phyloP scores from a whole-genome alignment of 2,797 vertebrate species.

The Gymnothorax reevesii region DNA sequence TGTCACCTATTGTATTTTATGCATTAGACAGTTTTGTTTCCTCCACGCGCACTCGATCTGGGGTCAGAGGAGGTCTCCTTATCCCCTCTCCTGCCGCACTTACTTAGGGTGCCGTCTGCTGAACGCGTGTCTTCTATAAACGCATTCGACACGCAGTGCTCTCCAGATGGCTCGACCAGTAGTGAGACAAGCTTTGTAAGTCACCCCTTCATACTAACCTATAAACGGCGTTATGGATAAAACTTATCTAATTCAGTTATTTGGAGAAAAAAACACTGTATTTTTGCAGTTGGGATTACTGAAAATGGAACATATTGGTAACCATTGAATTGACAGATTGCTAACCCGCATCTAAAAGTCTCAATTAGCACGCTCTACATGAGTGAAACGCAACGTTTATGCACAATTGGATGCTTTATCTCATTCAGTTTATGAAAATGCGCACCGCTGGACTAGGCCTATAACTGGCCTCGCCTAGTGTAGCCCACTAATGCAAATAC shows the following conservation, averaged over 20 bases:
- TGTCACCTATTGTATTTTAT: constrained; percentile 27
- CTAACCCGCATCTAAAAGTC: constrained; percentile 4
- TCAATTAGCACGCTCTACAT: background rate
- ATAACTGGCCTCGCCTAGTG: background rate
- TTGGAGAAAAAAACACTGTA: background rate
- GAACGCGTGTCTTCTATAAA: constrained; percentile 52
- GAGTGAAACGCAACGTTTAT: background rate
- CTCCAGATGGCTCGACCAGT: constrained; percentile 55
- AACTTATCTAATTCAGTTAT: constrained; percentile 30
- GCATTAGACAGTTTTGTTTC: constrained; percentile 26
- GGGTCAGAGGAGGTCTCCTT: constrained; percentile 53
- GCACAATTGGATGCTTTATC: background rate
- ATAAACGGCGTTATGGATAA: constrained; percentile 37
- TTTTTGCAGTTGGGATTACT: constrained; percentile 13
- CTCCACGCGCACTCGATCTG: constrained; percentile 35
- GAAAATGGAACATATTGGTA: constrained; percentile 5
- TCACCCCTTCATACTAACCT: constrained; percentile 44
- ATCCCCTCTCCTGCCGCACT: constrained; percentile 48
- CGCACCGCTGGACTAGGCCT: background rate
- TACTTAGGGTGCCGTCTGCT: constrained; percentile 50
- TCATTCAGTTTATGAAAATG: background rate
- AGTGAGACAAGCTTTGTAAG: constrained; percentile 47
- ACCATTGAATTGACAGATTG: constrained; percentile 4
- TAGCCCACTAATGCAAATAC: background rate
- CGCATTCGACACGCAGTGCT: constrained; percentile 49